Percentiles rank a stretch among this genome's conserved stretches.
phyloP scores from a whole-genome alignment of 1,140 invertebrate species.

The Bombus confusus region DNA sequence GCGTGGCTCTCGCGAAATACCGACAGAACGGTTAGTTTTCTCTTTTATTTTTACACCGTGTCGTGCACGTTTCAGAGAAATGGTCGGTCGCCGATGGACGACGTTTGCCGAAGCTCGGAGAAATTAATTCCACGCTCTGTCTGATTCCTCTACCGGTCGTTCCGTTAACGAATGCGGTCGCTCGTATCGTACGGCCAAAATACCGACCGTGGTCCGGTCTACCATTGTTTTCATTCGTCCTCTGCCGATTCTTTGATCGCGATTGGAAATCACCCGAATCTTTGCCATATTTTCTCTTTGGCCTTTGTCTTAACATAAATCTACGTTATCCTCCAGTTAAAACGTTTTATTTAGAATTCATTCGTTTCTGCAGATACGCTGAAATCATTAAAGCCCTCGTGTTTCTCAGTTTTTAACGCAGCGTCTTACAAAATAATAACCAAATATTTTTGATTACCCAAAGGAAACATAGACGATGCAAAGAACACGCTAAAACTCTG shows the following conservation, averaged over 20 bases:
- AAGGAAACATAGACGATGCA: too few relatives aligned
- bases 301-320: not conserved
- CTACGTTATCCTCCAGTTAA: too few relatives aligned
- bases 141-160: not conserved
- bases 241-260: constrained; percentile 32
- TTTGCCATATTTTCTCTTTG: not conserved
- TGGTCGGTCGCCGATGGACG: constrained; percentile 12
- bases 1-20: constrained; percentile 17
- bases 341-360: not conserved
- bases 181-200: constrained; percentile 44
- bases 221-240: constrained; percentile 44
- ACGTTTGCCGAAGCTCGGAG: constrained; percentile 20
- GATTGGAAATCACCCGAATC: not conserved
- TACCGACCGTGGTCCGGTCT: constrained; percentile 16
- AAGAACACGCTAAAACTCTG: too few relatives aligned
- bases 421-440: too few relatives aligned
- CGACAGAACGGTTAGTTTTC: not conserved
- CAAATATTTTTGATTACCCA: too few relatives aligned
- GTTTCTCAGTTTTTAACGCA: too few relatives aligned
- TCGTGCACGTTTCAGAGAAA: not conserved
- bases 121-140: constrained; percentile 52
- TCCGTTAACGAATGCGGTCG: constrained; percentile 40
- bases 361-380: too few relatives aligned
- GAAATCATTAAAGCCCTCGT: too few relatives aligned
- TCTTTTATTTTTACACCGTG: not conserved